phyloP scores from a whole-genome alignment of 2,797 vertebrate genomes.

The Brotogeris chrysoptera region DNA sequence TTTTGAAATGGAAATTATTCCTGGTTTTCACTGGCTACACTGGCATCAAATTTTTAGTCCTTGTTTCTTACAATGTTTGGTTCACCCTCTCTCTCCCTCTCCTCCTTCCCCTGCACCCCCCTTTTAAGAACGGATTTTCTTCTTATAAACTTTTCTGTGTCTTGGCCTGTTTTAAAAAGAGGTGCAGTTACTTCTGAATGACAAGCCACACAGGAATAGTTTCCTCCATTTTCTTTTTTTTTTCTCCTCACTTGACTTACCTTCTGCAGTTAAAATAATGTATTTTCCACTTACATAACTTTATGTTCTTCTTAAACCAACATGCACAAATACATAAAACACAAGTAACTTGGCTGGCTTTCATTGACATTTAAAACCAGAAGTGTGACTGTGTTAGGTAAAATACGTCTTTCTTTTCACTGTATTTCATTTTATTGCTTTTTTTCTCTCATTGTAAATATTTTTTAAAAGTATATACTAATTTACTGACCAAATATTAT shows the following conservation, averaged over 20 bases:
- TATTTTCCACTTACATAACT: slow-evolving; percentile 36
- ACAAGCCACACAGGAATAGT: not conserved
- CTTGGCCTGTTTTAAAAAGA: not conserved
- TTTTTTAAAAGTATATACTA: not conserved
- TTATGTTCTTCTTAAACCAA: slow-evolving; percentile 52
- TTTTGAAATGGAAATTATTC: not conserved
- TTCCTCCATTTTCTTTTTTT: not conserved
- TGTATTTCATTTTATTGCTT: not conserved
- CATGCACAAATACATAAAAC: slow-evolving; percentile 16
- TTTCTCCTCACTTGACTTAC: not conserved
- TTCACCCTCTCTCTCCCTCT: not conserved
- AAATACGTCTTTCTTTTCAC: not conserved
- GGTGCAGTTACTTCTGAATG: not conserved
- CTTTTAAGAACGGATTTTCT: not conserved
- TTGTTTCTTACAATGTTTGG: not conserved
- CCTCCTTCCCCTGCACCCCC: fast-evolving
- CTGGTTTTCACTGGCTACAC: not conserved
- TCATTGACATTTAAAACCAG: slow-evolving; percentile 13
- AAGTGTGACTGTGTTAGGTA: not conserved
- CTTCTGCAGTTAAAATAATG: slow-evolving; percentile 29
- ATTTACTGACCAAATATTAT: not conserved
- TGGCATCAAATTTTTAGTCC: not conserved
- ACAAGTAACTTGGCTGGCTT: not conserved
- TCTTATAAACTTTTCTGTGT: not conserved
- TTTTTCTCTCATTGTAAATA: not conserved